Base-by-base conservation (phyloP, 2,888 invertebrate species). In the Hetaerina titia region DNA sequence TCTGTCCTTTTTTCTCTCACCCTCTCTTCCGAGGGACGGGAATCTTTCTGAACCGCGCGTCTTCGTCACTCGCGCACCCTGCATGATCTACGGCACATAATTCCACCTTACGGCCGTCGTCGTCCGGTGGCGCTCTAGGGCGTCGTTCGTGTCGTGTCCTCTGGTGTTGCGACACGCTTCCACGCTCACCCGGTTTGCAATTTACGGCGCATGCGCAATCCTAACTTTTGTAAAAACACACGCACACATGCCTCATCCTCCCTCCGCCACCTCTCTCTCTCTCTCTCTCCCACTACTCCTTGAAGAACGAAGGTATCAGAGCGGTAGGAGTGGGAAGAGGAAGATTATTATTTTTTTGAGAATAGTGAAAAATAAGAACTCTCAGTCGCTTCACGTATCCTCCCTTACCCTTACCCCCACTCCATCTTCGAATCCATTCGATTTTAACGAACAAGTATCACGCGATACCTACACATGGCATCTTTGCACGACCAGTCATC, bases 121-220 rank as follows among this genome's bases (percentile, higher is more conserved):
- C 90, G 90, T 64, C 11, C 90, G 64, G 90, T 90, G 90, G 90
- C 90, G 31, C 90, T 64, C 63, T 90, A 25, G 90, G 90, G 92
- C 74, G 92, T 74, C 92, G 56, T n/a, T 57, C 89, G 89, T 89
- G 58, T 89, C 89, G 89, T 89, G 89, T 89, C 89, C 19, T 89
- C 69, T 64, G 90, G 90, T 90, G 90, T 90, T 64, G 90, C 63
- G 90, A 90, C 90, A 90, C 90, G 45, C 64, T 90, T 64, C 90
- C 90, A 69, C 60, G 90, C 63, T 63, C 90, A 63, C 92, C 92
- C 22, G 92, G 57, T 56, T 57, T 74, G 69, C 22, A 74, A 92
- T 92, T 92, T 92, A 92, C 92, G 17, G 92, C 69, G 92, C 92
- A 69, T 45, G 64, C 90, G 90, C 90, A 64, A 64, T 81, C 81